phyloP scores from a whole-genome alignment of 2,797 vertebrate genomes.

The Melanotaenia parkinsoni region DNA sequence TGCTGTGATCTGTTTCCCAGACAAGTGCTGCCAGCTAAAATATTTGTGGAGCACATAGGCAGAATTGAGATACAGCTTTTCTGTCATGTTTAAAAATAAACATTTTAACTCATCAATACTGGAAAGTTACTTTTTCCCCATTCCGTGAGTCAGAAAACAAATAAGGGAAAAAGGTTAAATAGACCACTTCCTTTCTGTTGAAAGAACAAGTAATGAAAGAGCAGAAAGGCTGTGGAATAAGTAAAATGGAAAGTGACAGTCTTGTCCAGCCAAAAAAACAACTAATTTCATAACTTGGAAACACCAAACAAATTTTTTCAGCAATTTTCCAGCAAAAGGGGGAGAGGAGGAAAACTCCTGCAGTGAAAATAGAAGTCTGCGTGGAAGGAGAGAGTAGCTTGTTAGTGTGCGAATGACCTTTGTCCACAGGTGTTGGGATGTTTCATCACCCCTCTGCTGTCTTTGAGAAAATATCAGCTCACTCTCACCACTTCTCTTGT shows the following conservation, averaged over 20 bases:
- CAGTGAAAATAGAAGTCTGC: constrained; percentile 49
- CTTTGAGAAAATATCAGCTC: constrained; percentile 57
- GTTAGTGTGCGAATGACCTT: constrained; percentile 64
- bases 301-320: constrained; percentile 37
- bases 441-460: constrained; percentile 52
- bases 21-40: constrained; percentile 51
- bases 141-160: constrained; percentile 45
- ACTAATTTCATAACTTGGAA: constrained; percentile 52
- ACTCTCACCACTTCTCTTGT: constrained; percentile 38
- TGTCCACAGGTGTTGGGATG: constrained; percentile 63
- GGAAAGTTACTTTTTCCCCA: constrained; percentile 31
- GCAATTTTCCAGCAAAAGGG: constrained; percentile 22
- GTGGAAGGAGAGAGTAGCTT: constrained; percentile 19
- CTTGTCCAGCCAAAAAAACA: constrained; percentile 21
- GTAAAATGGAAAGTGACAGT: constrained; percentile 32
- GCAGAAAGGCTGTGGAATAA: constrained; percentile 41
- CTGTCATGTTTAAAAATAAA: constrained; percentile 62
- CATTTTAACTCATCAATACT: constrained; percentile 63
- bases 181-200: constrained; percentile 23
- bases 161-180: constrained; percentile 39
- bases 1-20: constrained; percentile 37
- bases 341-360: not conserved
- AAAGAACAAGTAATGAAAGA: constrained; percentile 44
- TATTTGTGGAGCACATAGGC: constrained; percentile 46
- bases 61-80: constrained; percentile 37